phyloP scores from a whole-genome alignment of 1,140 invertebrate genomes.

The Chelonus insularis region DNA sequence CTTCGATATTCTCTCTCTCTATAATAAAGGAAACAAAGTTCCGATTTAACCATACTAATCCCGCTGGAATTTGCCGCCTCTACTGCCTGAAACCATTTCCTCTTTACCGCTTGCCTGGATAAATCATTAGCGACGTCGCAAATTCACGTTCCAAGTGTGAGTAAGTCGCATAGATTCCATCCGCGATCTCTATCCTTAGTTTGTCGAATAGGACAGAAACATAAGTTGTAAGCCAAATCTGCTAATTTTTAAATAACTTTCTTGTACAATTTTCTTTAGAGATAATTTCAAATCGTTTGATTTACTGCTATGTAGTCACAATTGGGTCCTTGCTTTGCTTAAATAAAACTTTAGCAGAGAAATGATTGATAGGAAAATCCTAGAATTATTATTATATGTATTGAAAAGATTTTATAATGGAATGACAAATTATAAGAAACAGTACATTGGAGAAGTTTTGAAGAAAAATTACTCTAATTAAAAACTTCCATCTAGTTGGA shows the following conservation, averaged over 20 bases:
- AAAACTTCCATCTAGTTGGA: too few relatives aligned
- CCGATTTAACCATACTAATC: constrained; percentile 23
- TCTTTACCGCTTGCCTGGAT: background rate
- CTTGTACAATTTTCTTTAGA: background rate
- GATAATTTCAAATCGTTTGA: constrained; percentile 6
- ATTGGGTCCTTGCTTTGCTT: too few relatives aligned
- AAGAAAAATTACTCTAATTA: too few relatives aligned
- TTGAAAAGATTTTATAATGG: too few relatives aligned
- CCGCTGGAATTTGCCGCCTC: background rate
- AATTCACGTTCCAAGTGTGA: constrained; percentile 6
- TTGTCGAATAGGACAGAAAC: constrained; percentile 19
- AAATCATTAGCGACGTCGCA: constrained; percentile 3
- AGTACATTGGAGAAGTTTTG: too few relatives aligned
- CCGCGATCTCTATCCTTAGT: constrained; percentile 2
- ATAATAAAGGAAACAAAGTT: constrained; percentile 9
- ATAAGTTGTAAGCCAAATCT: too few relatives aligned
- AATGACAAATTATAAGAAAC: too few relatives aligned
- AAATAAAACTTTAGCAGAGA: too few relatives aligned
- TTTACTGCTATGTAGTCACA: too few relatives aligned
- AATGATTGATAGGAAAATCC: too few relatives aligned
- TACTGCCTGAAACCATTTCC: background rate
- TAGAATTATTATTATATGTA: too few relatives aligned
- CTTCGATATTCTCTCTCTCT: constrained; percentile 4
- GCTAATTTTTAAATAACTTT: too few relatives aligned
- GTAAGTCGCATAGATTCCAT: background rate